phyloP scores from a whole-genome alignment of 1,140 invertebrate species.

The Sweltsa coloradensis region DNA sequence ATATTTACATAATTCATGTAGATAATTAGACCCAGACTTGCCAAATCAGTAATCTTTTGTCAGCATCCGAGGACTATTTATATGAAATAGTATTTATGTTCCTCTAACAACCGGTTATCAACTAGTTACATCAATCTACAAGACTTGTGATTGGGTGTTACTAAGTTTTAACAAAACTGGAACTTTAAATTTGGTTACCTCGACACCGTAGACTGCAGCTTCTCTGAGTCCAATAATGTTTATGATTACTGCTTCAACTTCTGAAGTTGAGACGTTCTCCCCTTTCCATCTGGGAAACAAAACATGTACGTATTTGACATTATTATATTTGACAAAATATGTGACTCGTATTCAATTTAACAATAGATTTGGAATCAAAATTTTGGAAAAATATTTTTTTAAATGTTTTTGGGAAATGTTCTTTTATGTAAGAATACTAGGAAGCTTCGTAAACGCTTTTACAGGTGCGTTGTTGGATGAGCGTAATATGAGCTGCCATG shows the following conservation, averaged over 20 bases:
- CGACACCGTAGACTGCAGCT: constrained; percentile 51
- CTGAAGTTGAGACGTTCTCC: constrained; percentile 72
- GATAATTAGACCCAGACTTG: background rate
- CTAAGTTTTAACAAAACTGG: constrained; percentile 4
- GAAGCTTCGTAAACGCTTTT: too few species aligned
- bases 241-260: constrained; percentile 62
- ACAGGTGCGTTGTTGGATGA: too few species aligned
- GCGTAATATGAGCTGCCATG: too few species aligned
- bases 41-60: background rate
- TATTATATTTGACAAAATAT: too few species aligned
- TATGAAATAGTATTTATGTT: background rate
- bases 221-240: constrained; percentile 40
- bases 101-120: background rate
- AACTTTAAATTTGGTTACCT: constrained; percentile 29
- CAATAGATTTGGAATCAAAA: too few species aligned
- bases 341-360: too few species aligned
- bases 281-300: constrained; percentile 42
- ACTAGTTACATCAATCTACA: background rate
- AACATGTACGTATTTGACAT: background rate
- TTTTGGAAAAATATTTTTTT: too few species aligned
- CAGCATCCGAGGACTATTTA: background rate
- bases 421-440: too few species aligned
- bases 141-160: too few species aligned
- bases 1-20: background rate
- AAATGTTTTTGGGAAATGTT: too few species aligned